Conservation (phyloP, 2,113 vertebrate species). For the Oostethus manadensis region DNA sequence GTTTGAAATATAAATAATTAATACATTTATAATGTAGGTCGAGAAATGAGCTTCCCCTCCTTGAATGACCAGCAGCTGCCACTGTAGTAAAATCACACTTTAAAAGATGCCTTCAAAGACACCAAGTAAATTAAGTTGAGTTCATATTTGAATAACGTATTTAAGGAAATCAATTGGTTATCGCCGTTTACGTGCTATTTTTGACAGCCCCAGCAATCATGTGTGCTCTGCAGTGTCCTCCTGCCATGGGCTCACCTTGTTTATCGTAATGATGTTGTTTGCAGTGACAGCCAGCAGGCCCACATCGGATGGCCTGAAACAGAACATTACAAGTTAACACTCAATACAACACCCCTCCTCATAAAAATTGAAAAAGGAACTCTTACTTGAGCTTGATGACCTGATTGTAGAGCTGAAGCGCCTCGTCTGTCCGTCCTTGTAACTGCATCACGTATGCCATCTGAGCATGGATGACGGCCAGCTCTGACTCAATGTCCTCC, state of each 20-base stretch:
- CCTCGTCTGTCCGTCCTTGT: constrained; percentile 87
- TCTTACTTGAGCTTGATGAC: constrained; percentile 96
- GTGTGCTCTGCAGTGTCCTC: neutral
- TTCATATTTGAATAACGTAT: too few species aligned
- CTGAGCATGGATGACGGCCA: constrained; percentile 96
- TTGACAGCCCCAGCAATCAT: neutral
- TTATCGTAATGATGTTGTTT: constrained; percentile 98
- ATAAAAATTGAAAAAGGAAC: neutral
- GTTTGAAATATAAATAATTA: too few species aligned
- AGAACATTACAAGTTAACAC: neutral
- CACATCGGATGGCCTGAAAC: constrained; percentile 89
- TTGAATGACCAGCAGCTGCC: too few species aligned
- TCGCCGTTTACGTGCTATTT: too few species aligned
- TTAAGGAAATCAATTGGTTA: too few species aligned
- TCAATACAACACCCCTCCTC: neutral
- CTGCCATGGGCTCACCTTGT: constrained; percentile 79
- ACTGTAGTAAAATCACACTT: too few species aligned
- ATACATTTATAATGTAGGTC: too few species aligned
- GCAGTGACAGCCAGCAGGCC: constrained; percentile 95
- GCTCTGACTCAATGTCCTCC: constrained; percentile 88
- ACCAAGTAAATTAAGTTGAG: too few species aligned
- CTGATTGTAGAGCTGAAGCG: constrained; percentile 97
- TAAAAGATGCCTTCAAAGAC: too few species aligned
- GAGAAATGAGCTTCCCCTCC: too few species aligned
- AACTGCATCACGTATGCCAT: constrained; percentile 95